Base-by-base conservation (phyloP, 35 echinoderm and acorn worm genomes). In the Hemicentrotus pulcherrimus region DNA sequence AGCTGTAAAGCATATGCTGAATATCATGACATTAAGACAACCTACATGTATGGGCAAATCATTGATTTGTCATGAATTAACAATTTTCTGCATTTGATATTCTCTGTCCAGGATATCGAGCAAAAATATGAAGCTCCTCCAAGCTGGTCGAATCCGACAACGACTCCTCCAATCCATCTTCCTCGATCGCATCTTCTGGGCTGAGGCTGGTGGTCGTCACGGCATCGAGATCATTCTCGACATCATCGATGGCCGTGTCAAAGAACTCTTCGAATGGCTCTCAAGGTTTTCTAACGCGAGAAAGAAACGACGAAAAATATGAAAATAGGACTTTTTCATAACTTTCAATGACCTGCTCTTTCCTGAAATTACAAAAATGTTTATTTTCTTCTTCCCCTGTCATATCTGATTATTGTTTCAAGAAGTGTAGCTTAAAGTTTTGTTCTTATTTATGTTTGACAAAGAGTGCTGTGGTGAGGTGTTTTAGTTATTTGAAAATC, bases 121-220 rank as follows among this genome's bases (percentile, higher is more conserved):
- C 2, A 14, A 52, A 50, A 92, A 95, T 7, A 35, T 97, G 10
- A 58, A 86, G 31, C 71, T 97, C 30, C 28, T 97, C 31, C 31
- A 71, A 15, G 60, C 70, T 10, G 95, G 92, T 9, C 85, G 89
- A 58, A 71, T 97, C 14, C 91, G 89, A 11, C 92, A 94, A 9
- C 94, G 88, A 94, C 59, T 97, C 13, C 92, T 97, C 0, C 92
- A 97, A 32, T 97, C 96, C 12, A 48, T 97, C 19, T 94, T 94
- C 70, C 61, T 94, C 41, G 96, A 97, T 86, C 94, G 94, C 45
- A 58, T 94, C 10, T 97, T 94, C 95, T 97, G 96, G 95, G 93
- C 95, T 18, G 95, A 88, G 32, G 91, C 88, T n/a, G 96, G 96
- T 65, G 96, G 96, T 85, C 92, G 93, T 32, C 85, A 86, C 9